These are phyloP conservation scores for Entosphenus tridentatus DNA, from an alignment of 2,113 vertebrate species.

Conservation along the genomic window DNA sequence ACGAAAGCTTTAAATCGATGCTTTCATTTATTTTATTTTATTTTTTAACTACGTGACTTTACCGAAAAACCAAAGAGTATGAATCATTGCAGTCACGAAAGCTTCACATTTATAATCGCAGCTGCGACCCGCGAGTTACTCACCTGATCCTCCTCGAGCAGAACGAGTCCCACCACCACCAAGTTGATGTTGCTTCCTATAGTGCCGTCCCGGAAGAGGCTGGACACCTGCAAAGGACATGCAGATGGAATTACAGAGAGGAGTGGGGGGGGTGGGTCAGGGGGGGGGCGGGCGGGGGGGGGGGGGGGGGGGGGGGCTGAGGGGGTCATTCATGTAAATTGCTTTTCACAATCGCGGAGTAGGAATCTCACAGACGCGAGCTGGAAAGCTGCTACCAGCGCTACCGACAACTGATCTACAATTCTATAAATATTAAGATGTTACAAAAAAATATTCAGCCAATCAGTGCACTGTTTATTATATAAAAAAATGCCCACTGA, in stretches of 20 bases:
- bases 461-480: no score
- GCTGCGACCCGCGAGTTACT: constrained; percentile 3
- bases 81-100: constrained; percentile 2
- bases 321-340: not conserved
- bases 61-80: constrained; percentile 7
- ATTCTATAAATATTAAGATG: no score
- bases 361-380: not conserved
- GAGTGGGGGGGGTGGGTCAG: not conserved
- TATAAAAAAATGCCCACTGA: no score
- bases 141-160: constrained; percentile 64
- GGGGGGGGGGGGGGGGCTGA: not conserved
- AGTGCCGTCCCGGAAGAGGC: constrained; percentile 56
- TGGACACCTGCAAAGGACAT: constrained; percentile 35
- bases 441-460: no score
- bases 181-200: constrained; percentile 67
- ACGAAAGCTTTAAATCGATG: no score
- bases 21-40: no score
- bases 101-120: not conserved
- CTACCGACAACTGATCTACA: no score
- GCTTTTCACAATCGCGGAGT: not conserved
- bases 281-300: not conserved
- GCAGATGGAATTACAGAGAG: not conserved
- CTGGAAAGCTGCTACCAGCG: not conserved
- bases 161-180: constrained; percentile 47
- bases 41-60: no score